Conservation (phyloP, 1,140 invertebrate species). For the Planococcus citri region DNA sequence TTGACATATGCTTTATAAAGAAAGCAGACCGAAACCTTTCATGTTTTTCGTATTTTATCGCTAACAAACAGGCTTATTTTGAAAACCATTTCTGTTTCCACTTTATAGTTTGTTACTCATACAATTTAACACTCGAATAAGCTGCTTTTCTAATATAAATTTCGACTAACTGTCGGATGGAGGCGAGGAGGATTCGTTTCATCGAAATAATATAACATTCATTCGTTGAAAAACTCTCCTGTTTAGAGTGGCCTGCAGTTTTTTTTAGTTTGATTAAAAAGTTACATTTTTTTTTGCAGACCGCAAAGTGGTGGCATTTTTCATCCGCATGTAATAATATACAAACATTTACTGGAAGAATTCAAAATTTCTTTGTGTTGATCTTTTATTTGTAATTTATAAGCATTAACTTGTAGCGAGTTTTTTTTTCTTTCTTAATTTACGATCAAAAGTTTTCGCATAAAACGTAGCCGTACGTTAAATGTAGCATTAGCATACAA, state of each 20-base stretch:
- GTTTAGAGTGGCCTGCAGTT: too few relatives aligned
- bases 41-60: slow-evolving; percentile 8
- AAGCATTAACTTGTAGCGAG: background rate
- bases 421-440: background rate
- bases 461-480: background rate
- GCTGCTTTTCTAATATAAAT: background rate
- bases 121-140: slow-evolving; percentile 3
- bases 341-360: background rate
- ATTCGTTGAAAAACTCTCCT: background rate
- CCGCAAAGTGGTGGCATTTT: background rate
- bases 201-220: background rate
- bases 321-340: background rate
- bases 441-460: slow-evolving; percentile 6
- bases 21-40: background rate
- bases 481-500: background rate
- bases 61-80: slow-evolving; percentile 7
- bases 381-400: slow-evolving; percentile 8
- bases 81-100: slow-evolving; percentile 3
- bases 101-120: background rate
- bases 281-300: background rate
- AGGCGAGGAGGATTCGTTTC: background rate
- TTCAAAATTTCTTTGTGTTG: background rate
- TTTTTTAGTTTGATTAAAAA: too few relatives aligned
- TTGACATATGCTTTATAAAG: background rate
- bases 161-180: background rate